Conservation (phyloP, 2,797 vertebrate species). For the Gymnothorax reevesii region DNA sequence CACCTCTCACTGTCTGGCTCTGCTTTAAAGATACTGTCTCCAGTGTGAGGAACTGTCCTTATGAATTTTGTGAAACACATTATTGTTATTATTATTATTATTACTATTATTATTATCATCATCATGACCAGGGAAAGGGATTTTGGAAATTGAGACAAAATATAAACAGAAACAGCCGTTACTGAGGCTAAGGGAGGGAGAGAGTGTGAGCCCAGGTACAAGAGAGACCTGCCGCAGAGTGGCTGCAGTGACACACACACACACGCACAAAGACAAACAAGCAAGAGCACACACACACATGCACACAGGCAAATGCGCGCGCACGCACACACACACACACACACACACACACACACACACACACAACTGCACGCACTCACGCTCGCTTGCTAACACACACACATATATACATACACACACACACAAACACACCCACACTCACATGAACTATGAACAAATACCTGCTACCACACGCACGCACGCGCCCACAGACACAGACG, state of each 20-base stretch:
- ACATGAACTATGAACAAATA: too few relatives aligned
- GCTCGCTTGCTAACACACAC: background rate
- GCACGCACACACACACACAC: background rate
- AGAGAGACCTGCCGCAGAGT: background rate
- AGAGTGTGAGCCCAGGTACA: background rate
- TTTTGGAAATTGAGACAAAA: slow-evolving; percentile 25
- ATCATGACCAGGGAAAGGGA: slow-evolving; percentile 24
- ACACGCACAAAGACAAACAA: background rate
- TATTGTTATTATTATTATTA: background rate
- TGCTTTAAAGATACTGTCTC: background rate
- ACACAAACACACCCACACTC: too few relatives aligned
- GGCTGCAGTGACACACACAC: background rate
- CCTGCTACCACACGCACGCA: too few relatives aligned
- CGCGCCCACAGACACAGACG: background rate
- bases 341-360: background rate
- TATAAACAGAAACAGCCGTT: background rate
- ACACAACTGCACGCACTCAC: background rate
- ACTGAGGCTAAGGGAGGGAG: background rate
- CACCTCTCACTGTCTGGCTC: background rate
- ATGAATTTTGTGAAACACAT: too few relatives aligned
- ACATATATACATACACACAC: background rate
- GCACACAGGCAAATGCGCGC: background rate
- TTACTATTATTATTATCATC: background rate
- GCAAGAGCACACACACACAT: background rate
- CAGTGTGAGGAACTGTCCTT: too few relatives aligned